phyloP scores from a whole-genome alignment of 2,797 vertebrate genomes.

The Schizopygopsis malacanthus region DNA sequence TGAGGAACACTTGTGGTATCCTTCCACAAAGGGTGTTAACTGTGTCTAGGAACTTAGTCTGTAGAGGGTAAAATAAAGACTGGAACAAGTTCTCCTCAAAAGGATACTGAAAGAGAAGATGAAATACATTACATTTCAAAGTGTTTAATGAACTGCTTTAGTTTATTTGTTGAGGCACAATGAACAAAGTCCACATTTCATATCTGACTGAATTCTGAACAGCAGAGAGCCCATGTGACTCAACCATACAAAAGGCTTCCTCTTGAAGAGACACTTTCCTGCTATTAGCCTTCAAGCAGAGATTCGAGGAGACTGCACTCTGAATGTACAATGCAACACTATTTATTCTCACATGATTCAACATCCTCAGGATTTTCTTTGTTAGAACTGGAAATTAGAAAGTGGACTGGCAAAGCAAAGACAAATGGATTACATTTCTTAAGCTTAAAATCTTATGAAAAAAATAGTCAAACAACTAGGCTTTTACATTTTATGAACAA shows the following conservation, averaged over 20 bases:
- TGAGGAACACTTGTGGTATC: slow-evolving; percentile 97
- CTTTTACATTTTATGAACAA: neutral
- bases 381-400: neutral
- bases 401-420: neutral
- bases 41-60: slow-evolving; percentile 94
- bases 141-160: neutral
- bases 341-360: slow-evolving; percentile 10
- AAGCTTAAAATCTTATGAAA: neutral
- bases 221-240: slow-evolving; percentile 35
- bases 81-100: slow-evolving; percentile 98
- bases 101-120: slow-evolving; percentile 83
- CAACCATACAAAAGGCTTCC: slow-evolving; percentile 25
- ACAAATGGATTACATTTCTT: neutral
- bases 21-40: slow-evolving; percentile 97
- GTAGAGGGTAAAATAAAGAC: slow-evolving; percentile 95
- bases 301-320: slow-evolving; percentile 26
- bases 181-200: neutral
- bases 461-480: neutral
- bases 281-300: slow-evolving; percentile 40
- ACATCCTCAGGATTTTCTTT: neutral
- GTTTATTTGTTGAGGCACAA: neutral
- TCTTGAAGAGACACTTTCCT: slow-evolving; percentile 18
- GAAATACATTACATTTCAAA: slow-evolving; percentile 21
- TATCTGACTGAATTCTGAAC: slow-evolving; percentile 31
- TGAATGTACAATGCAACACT: slow-evolving; percentile 16